Conservation (phyloP, 2,888 invertebrate species). For the Matsumyia berberina region DNA sequence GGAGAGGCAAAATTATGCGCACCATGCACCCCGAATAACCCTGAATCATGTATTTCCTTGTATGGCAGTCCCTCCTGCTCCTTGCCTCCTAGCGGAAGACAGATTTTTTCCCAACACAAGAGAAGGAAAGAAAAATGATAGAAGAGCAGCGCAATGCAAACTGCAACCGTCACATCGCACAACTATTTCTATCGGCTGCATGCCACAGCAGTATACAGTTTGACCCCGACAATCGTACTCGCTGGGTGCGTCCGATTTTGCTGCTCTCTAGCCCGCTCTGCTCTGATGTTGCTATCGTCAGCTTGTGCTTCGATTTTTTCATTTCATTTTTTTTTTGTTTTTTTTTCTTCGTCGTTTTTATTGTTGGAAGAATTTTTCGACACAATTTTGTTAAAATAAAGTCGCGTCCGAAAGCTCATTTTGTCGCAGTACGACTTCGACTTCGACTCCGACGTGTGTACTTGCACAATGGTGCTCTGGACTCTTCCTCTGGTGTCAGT, state of each 20-base stretch:
- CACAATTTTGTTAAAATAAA: slow-evolving; percentile 75
- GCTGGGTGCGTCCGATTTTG: slow-evolving; percentile 68
- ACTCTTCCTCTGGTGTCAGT: not conserved
- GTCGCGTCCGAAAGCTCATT: slow-evolving; percentile 75
- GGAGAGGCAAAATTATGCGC: slow-evolving; percentile 62
- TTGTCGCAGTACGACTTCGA: slow-evolving; percentile 75
- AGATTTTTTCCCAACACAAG: slow-evolving; percentile 43
- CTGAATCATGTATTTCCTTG: slow-evolving; percentile 51
- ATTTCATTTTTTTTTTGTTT: slow-evolving; percentile 29
- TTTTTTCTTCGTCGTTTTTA: slow-evolving; percentile 22
- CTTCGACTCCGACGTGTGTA: slow-evolving; percentile 64
- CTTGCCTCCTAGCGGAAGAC: slow-evolving; percentile 8
- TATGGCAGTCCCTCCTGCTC: too few species aligned
- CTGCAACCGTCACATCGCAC: slow-evolving; percentile 54
- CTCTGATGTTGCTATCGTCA: slow-evolving; percentile 46
- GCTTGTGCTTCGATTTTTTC: slow-evolving; percentile 53
- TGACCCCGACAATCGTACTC: slow-evolving; percentile 71
- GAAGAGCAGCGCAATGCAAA: slow-evolving; percentile 38
- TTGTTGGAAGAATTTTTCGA: slow-evolving; percentile 41
- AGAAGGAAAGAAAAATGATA: slow-evolving; percentile 31
- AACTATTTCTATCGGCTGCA: slow-evolving; percentile 72
- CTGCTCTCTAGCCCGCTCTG: slow-evolving; percentile 39
- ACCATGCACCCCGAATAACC: slow-evolving; percentile 61
- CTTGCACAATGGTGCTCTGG: slow-evolving; percentile 56
- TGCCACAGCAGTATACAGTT: slow-evolving; percentile 72